These are phyloP conservation scores for Psittacula derbiana DNA, from an alignment of 2,797 vertebrate genomes.

Conservation along the genomic window DNA sequence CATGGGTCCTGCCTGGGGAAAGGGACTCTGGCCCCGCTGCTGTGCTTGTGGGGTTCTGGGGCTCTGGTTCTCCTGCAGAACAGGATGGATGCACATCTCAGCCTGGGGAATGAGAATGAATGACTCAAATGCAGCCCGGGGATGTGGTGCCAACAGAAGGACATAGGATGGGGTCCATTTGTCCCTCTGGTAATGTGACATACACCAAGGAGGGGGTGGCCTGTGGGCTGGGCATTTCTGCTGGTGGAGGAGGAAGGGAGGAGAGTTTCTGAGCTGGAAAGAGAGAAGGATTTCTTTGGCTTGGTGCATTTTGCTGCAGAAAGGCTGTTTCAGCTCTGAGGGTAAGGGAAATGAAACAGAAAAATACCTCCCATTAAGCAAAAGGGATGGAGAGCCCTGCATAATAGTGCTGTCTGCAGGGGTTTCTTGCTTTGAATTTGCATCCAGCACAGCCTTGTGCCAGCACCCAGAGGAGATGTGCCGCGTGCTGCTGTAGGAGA, in stretches of 20 bases:
- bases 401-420: constrained; percentile 11
- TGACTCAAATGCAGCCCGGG: accelerated
- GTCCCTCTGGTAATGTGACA: neutral
- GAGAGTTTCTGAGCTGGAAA: neutral
- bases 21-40: neutral
- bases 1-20: neutral
- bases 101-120: neutral
- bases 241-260: neutral
- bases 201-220: neutral
- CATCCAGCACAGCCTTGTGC: neutral
- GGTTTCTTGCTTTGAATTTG: neutral
- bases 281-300: constrained; percentile 27
- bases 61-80: accelerated
- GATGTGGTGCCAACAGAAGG: accelerated
- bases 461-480: accelerated
- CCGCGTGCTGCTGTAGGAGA: neutral
- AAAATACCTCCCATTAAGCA: constrained; percentile 66
- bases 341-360: constrained; percentile 69
- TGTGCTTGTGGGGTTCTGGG: accelerated
- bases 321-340: constrained; percentile 55
- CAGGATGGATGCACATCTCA: accelerated
- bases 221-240: neutral
- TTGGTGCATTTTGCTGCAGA: constrained; percentile 51
- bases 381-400: constrained; percentile 15
- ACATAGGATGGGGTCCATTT: neutral